Base-by-base conservation (phyloP, 2,113 vertebrate genomes). In the Lycaon pictus region DNA sequence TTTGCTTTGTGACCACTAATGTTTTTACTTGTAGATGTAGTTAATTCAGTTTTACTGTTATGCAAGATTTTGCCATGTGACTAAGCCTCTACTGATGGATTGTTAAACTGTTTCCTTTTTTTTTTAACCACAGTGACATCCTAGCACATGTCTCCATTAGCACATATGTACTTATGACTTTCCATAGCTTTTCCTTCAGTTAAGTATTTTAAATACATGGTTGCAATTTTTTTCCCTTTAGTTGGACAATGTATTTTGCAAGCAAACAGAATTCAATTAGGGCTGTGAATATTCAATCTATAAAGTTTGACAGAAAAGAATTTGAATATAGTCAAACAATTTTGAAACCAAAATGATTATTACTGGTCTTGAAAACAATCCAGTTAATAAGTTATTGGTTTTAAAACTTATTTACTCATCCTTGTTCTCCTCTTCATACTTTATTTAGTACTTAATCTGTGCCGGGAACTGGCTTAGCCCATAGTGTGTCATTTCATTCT, bases 301-400 rank as follows among this genome's bases (percentile, higher is more conserved):
- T 69, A 43, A 83, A 85, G 11, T 91, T 27, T 93, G 82, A 93
- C 91, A 89, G 65, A 92, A 60, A 37, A 83, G 9, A 91, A 88
- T 80, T n/a, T 83, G 55, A 96, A 84, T 83, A 80, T 1, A 74
- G 53, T 51, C 7, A 85, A 80, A 58, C 53, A 58, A 53, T 65
- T 72, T 86, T 82, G 79, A 96, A 86, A 69, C 51, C 48, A 93
- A 88, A 88, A 86, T 81, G 48, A 69, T 77, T 95, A 84, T 43
- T 86, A 71, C 29, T 83, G 56, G 77, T 22, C 58, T 95, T 82
- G 56, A 89, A 96, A 82, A 55, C 15, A 77, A 62, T 55, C 51
- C 19, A 88, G 27, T 67, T 96, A 60, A 67, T 58, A 71, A 86
- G 7, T 83, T 71, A 95, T 43, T 84, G 62, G 67, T 48, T 94